These are phyloP conservation scores for Psilopogon haemacephalus DNA, from an alignment of 2,113 vertebrate species.

Conservation along the genomic window DNA sequence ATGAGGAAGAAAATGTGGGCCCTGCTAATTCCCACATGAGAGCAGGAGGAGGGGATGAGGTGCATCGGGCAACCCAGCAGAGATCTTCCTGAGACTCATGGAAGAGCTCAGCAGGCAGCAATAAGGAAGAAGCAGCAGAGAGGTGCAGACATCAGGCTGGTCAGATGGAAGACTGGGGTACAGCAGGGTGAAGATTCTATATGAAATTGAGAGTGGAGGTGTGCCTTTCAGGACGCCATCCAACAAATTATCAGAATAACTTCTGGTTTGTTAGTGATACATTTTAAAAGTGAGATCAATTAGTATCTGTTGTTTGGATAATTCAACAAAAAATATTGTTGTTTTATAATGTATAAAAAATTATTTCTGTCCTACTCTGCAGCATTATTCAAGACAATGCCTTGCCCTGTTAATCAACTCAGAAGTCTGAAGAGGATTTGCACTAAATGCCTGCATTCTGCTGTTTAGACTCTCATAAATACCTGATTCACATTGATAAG, in stretches of 20 bases:
- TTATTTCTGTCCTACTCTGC: background rate
- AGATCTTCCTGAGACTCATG: background rate
- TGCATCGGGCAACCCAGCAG: background rate
- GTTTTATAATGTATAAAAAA: background rate
- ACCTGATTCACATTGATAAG: slow-evolving; percentile 30
- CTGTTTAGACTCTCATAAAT: slow-evolving; percentile 15
- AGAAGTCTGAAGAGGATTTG: background rate
- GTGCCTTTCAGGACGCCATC: background rate
- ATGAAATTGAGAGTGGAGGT: background rate
- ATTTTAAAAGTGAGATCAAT: background rate
- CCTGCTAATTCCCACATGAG: background rate
- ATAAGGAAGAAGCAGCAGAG: too few species aligned
- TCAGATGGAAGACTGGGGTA: too few species aligned
- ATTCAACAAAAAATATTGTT: background rate
- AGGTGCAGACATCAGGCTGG: too few species aligned
- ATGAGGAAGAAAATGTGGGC: background rate
- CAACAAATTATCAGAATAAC: background rate
- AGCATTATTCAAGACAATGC: background rate
- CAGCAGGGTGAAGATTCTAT: background rate
- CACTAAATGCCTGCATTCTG: background rate
- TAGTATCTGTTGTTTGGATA: background rate
- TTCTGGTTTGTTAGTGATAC: background rate
- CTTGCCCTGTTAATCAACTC: slow-evolving; percentile 11
- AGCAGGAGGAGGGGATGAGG: background rate
- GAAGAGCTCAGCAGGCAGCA: background rate